Percentiles rank a stretch among this genome's conserved stretches.
phyloP scores from a whole-genome alignment of 2,888 invertebrate genomes.

The Eilema caniola region DNA sequence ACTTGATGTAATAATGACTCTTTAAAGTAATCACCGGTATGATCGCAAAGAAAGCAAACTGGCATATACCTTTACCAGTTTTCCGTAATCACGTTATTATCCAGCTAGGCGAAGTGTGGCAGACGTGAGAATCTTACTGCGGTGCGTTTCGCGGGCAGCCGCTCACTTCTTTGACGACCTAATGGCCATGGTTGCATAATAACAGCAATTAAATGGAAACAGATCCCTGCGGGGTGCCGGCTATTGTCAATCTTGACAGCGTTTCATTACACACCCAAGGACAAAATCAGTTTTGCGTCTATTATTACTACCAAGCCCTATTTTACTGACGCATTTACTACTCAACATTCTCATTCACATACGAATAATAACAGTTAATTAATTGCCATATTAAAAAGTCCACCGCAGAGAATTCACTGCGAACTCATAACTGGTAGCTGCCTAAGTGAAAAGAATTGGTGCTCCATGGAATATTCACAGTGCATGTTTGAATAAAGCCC shows the following conservation, averaged over 20 bases:
- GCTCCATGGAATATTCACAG: constrained; percentile 36
- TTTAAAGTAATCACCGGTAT: constrained; percentile 29
- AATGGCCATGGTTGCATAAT: constrained; percentile 70
- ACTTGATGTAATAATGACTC: constrained; percentile 23
- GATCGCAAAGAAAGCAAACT: constrained; percentile 34
- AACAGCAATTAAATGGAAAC: constrained; percentile 72
- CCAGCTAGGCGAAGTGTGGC: constrained; percentile 58
- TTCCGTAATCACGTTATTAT: constrained; percentile 53
- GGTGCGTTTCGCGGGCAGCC: constrained; percentile 49
- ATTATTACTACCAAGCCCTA: constrained; percentile 36
- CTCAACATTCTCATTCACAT: constrained; percentile 12
- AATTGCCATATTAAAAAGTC: constrained; percentile 24
- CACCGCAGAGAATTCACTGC: constrained; percentile 8
- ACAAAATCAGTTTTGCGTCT: constrained; percentile 38
- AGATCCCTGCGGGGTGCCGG: constrained; percentile 55
- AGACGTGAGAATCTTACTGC: constrained; percentile 58
- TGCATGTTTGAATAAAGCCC: constrained; percentile 39
- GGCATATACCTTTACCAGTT: constrained; percentile 32
- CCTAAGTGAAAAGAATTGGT: constrained; percentile 33
- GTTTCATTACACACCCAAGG: constrained; percentile 57
- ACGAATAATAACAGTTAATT: constrained; percentile 23
- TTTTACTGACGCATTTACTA: constrained; percentile 27
- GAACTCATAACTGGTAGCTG: constrained; percentile 6
- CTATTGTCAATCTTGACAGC: constrained; percentile 60
- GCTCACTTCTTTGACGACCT: constrained; percentile 60